phyloP scores from a whole-genome alignment of 1,140 invertebrate genomes.

The Tetramorium simillimum region DNA sequence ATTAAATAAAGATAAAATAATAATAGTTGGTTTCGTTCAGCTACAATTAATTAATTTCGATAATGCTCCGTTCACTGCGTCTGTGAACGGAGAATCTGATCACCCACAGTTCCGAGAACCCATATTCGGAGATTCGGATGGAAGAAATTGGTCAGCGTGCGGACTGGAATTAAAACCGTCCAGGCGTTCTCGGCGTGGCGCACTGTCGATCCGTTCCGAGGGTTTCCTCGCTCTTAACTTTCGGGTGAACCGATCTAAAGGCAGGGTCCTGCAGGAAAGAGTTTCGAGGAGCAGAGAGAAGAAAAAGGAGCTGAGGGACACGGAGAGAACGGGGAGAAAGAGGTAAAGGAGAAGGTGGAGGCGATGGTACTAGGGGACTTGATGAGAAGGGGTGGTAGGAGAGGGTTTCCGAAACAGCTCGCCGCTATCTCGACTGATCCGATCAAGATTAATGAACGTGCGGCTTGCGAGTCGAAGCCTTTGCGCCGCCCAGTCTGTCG shows the following conservation, averaged over 20 bases:
- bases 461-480: conserved; percentile 82
- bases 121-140: conserved; percentile 72
- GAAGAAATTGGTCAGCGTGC: conserved; percentile 51
- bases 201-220: conserved; percentile 76
- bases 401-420: conserved; percentile 84
- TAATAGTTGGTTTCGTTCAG: not conserved
- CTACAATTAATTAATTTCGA: conserved; percentile 3
- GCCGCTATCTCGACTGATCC: conserved; percentile 85
- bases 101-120: conserved; percentile 11
- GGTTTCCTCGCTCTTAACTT: conserved; percentile 77
- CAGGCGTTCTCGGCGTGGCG: conserved; percentile 64
- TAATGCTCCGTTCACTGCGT: no score
- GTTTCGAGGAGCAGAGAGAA: conserved; percentile 75
- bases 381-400: conserved; percentile 76
- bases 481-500: conserved; percentile 79
- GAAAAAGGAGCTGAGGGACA: conserved; percentile 72
- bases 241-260: conserved; percentile 69
- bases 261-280: conserved; percentile 74
- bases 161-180: conserved; percentile 72
- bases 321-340: conserved; percentile 58
- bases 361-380: conserved; percentile 76
- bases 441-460: conserved; percentile 85
- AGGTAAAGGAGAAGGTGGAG: conserved; percentile 66
- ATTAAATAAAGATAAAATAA: not conserved
- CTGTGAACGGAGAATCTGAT: not conserved